Percentiles rank a stretch among this genome's conserved stretches.
Conservation (phyloP, 2,113 vertebrate species). For the Balaenoptera acutorostrata region DNA sequence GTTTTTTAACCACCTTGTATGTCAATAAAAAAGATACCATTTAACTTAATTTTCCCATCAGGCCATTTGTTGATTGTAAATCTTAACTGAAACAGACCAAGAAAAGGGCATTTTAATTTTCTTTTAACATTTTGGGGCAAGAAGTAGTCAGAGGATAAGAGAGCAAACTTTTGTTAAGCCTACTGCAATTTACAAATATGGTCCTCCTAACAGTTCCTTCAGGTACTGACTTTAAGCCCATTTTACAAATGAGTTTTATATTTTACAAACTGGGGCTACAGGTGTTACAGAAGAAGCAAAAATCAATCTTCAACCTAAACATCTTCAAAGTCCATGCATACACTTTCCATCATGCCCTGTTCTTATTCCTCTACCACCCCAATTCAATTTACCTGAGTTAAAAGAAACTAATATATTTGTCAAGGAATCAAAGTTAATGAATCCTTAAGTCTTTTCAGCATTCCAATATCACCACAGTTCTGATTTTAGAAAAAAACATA, state of each 20-base stretch:
- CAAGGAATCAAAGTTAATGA: conserved; percentile 11
- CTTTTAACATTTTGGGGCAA: neutral
- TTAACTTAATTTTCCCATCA: conserved; percentile 22
- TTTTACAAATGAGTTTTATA: neutral
- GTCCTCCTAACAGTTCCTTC: neutral
- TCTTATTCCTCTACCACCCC: neutral
- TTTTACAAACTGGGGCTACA: neutral
- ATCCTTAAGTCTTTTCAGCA: neutral
- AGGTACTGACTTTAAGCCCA: neutral
- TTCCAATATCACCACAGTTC: neutral
- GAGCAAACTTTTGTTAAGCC: neutral
- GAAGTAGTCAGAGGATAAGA: neutral
- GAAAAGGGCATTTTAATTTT: neutral
- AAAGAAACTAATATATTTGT: neutral
- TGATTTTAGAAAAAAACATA: neutral
- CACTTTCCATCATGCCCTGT: neutral
- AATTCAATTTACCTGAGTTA: neutral
- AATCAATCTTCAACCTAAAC: neutral
- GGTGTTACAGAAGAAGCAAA: neutral
- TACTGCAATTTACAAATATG: neutral
- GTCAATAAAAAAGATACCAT: neutral
- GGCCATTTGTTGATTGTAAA: neutral
- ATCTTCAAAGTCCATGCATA: neutral
- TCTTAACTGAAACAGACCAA: conserved; percentile 4
- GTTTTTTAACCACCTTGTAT: neutral